A percentile compares a stretch with the other conserved stretches of the same genome.
Evolutionary conservation across 2,888 invertebrate genomes (phyloP).

Genomic region (Xestia rhomboidea): DNA sequence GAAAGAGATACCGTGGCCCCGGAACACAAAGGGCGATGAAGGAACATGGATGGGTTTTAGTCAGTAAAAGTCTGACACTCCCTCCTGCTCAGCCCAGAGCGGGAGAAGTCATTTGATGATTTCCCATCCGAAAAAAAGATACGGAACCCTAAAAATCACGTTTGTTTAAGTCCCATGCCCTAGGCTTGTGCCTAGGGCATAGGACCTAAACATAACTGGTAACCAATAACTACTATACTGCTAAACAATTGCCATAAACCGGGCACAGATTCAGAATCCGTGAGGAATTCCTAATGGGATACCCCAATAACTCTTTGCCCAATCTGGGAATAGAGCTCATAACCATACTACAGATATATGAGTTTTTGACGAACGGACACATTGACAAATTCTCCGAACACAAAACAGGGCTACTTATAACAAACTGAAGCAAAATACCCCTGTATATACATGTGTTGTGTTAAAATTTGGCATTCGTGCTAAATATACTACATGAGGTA

Average conservation of each 20-base stretch:
- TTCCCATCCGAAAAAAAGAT: too few species aligned
- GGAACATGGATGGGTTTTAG: too few species aligned
- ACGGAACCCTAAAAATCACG: too few species aligned
- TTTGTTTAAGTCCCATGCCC: not conserved
- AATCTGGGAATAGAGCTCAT: not conserved
- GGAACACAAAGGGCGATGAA: too few species aligned
- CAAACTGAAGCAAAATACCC: not conserved
- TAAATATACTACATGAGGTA: conserved; percentile 28
- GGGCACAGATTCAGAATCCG: not conserved
- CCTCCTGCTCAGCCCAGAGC: too few species aligned
- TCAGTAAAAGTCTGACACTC: too few species aligned
- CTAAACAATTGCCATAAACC: not conserved
- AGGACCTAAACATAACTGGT: too few species aligned
- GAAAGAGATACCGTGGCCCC: too few species aligned
- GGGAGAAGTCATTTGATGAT: too few species aligned
- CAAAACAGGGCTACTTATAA: not conserved
- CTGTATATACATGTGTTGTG: not conserved
- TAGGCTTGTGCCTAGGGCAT: too few species aligned
- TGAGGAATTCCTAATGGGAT: not conserved
- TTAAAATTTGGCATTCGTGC: conserved; percentile 8
- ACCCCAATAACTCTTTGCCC: not conserved
- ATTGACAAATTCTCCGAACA: not conserved
- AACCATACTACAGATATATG: not conserved
- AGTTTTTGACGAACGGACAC: not conserved
- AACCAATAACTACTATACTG: too few species aligned